phyloP scores from a whole-genome alignment of 2,113 vertebrate genomes.

The Plecotus auritus region DNA sequence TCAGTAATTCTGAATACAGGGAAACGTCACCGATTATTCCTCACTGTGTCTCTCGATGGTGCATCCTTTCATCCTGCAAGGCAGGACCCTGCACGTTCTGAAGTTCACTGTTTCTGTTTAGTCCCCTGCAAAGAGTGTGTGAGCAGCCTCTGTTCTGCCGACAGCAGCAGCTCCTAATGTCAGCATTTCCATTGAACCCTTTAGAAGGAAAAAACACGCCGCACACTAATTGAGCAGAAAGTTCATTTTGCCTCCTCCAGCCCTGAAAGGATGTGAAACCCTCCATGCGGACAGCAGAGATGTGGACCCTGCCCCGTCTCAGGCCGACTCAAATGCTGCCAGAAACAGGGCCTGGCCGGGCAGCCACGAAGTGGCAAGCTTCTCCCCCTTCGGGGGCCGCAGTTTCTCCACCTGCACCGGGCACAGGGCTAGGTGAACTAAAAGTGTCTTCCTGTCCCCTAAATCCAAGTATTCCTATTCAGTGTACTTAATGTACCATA shows the following conservation, averaged over 20 bases:
- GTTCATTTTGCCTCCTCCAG: background rate
- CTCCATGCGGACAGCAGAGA: accelerated
- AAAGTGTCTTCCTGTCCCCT: background rate
- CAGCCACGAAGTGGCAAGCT: background rate
- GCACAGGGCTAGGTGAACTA: background rate
- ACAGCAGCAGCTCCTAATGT: background rate
- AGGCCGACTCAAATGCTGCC: background rate
- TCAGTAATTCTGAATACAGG: background rate
- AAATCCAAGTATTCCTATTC: background rate
- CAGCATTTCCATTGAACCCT: background rate
- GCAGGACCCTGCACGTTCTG: background rate
- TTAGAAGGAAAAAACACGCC: background rate
- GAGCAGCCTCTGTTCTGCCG: background rate
- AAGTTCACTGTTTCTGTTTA: background rate
- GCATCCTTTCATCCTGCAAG: background rate
- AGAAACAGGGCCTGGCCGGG: background rate
- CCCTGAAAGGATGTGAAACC: background rate
- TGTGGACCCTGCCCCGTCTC: background rate
- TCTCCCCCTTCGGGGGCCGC: background rate
- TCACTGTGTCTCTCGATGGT: background rate
- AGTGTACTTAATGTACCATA: background rate
- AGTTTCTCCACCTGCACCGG: background rate
- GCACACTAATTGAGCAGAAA: background rate
- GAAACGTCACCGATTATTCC: background rate
- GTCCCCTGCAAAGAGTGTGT: background rate